Percentiles rank a stretch among this genome's conserved stretches.
Conservation (phyloP, 2,888 invertebrate genomes). For the Nesidiocoris tenuis region DNA sequence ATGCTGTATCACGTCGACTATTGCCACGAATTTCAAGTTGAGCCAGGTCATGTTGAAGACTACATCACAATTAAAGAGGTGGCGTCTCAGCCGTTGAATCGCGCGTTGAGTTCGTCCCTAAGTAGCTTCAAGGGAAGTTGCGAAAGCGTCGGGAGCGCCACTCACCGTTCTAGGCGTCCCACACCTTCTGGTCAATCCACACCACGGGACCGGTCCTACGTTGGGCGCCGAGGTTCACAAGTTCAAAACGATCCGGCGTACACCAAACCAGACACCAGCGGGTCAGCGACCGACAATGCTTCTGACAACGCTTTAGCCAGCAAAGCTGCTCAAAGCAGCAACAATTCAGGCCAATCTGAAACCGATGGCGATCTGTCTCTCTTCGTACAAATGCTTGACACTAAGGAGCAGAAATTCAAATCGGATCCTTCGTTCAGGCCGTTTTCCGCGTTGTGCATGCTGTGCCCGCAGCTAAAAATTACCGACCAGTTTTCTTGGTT, state of each 20-base stretch:
- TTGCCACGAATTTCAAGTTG: background rate
- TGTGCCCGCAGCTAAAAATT: background rate
- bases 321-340: background rate
- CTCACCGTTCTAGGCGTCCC: background rate
- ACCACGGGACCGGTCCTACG: background rate
- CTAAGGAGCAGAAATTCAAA: background rate
- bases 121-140: conserved; percentile 6
- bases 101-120: background rate
- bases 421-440: background rate
- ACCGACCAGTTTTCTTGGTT: conserved; percentile 1
- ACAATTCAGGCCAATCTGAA: background rate
- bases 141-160: background rate
- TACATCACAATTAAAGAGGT: background rate
- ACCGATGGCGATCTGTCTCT: background rate
- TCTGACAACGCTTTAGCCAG: too few species aligned
- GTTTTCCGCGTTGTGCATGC: background rate
- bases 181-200: conserved; percentile 11
- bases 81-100: too few species aligned
- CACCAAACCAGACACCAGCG: background rate
- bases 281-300: too few species aligned
- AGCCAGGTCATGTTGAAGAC: background rate
- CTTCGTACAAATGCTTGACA: background rate
- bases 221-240: background rate
- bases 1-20: conserved; percentile 14
- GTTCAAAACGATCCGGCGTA: background rate